Percentiles rank a stretch among this genome's conserved stretches.
Conservation (phyloP, 2,113 vertebrate species). For the Daphoenositta chrysoptera region DNA sequence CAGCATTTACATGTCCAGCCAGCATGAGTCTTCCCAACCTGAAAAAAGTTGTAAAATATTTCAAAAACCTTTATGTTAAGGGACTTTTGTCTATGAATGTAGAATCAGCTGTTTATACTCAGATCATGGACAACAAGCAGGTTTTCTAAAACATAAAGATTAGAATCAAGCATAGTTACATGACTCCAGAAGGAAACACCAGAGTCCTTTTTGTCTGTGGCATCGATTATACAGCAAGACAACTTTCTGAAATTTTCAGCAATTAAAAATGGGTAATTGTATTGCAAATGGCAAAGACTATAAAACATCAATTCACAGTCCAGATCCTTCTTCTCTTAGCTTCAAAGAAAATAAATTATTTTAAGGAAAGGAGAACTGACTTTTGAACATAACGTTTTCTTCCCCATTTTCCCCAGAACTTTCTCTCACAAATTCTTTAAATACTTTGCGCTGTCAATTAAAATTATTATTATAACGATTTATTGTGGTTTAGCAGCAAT, state of each 20-base stretch:
- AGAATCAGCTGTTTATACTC: not conserved
- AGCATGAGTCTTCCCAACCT: not conserved
- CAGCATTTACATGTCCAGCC: not conserved
- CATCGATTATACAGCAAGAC: not conserved
- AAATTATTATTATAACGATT: not conserved
- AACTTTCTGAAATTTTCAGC: not conserved
- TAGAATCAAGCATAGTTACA: rapidly evolving
- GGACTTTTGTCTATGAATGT: not conserved
- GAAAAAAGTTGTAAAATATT: not conserved
- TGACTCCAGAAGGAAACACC: not conserved
- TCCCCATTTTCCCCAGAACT: not conserved
- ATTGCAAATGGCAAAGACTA: not conserved
- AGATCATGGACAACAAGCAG: not conserved
- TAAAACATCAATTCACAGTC: not conserved
- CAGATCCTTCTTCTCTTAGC: not conserved
- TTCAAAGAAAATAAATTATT: not conserved
- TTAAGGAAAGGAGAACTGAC: not conserved
- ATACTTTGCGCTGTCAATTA: not conserved
- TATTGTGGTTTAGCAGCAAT: not conserved
- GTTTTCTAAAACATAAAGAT: not conserved
- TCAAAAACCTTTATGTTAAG: rapidly evolving
- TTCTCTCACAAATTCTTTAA: not conserved
- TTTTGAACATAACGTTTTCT: not conserved
- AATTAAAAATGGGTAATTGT: not conserved
- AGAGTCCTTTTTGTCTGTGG: not conserved